Conservation (phyloP, 2,888 invertebrate genomes). For the Ectemnius lituratus region DNA sequence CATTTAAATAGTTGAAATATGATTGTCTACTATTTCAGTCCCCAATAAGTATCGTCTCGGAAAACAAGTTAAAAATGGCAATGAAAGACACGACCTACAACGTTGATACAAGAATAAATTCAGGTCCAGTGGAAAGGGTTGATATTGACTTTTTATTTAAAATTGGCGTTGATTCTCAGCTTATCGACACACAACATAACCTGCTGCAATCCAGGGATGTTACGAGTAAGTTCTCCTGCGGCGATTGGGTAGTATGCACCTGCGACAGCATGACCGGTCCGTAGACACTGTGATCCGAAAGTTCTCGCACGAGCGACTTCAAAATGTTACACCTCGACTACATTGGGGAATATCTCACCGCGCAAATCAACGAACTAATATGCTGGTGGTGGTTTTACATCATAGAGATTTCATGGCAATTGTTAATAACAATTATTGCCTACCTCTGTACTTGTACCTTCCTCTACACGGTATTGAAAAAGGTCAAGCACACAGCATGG, state of each 20-base stretch:
- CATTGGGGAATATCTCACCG: constrained; percentile 58
- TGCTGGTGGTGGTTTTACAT: constrained; percentile 74
- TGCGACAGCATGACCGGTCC: constrained; percentile 45
- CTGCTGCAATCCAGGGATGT: constrained; percentile 25
- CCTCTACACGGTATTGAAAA: constrained; percentile 70
- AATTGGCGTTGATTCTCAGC: constrained; percentile 45
- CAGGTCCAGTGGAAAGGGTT: constrained; percentile 10
- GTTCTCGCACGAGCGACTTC: constrained; percentile 21
- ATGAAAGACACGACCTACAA: too few species aligned
- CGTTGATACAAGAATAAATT: too few species aligned
- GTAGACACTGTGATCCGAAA: constrained; percentile 36
- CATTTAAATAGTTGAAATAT: too few species aligned
- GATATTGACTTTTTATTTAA: constrained; percentile 27
- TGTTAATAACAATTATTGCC: constrained; percentile 67
- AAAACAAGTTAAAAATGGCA: too few species aligned
- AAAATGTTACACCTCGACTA: constrained; percentile 61
- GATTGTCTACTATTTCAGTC: too few species aligned
- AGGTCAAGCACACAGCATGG: constrained; percentile 71
- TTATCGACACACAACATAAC: constrained; percentile 46
- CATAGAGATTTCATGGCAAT: constrained; percentile 72
- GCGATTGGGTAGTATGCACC: constrained; percentile 16
- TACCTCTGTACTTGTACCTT: constrained; percentile 72
- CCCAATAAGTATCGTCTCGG: too few species aligned
- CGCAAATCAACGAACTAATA: constrained; percentile 67
- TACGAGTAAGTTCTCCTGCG: constrained; percentile 19